Base-by-base conservation (phyloP, 2,888 invertebrate genomes). In the Perithous albicinctus region DNA sequence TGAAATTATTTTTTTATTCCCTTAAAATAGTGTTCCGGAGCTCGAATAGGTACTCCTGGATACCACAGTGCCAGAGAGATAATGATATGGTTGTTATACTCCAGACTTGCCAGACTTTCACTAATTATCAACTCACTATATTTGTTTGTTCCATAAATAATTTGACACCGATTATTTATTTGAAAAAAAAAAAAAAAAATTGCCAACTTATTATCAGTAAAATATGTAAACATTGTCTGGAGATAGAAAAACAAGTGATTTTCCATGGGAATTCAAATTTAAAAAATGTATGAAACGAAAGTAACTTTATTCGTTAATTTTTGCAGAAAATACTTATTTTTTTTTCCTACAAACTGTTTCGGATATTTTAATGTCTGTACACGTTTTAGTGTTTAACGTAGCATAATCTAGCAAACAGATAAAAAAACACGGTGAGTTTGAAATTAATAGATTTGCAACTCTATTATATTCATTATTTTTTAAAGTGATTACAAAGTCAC, bases 1-100 rank as follows among this genome's bases (percentile, higher is more conserved):
- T 72, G 72, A 82, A 82, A 82, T 84, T 82, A 85, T 85, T 85
- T 85, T 85, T 82, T 78, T 80, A 85, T 82, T 73, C 67, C 75
- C 54, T 78, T 46, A 59, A 63, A 43, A 56, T 54, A 74, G 48
- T 38, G 23, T 61, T 59, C 43, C 23, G 59, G 29, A 54, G 20
- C 23, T 80, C 59, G 72, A 23, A 26, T n/a, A 26, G 48, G 38
- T 41, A 59, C 41, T 46, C 54, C 46, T 26, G 38, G 29, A 64
- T 56, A 35, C 12, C 26, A 54, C 29, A 46, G 32, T 70, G 41
- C 56, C 35, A 66, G 41, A 70, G 26, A 38, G 26, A 54, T 12
- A 41, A 20, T 38, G 15, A 15, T 35, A 32, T 8, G 38, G 6
- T 56, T 41, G 41, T 29, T 56, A 29, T 54, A 54, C 29, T 54